Evolutionary conservation across 2,888 invertebrate species (phyloP).

Genomic region (Amphimallon solstitiale): DNA sequence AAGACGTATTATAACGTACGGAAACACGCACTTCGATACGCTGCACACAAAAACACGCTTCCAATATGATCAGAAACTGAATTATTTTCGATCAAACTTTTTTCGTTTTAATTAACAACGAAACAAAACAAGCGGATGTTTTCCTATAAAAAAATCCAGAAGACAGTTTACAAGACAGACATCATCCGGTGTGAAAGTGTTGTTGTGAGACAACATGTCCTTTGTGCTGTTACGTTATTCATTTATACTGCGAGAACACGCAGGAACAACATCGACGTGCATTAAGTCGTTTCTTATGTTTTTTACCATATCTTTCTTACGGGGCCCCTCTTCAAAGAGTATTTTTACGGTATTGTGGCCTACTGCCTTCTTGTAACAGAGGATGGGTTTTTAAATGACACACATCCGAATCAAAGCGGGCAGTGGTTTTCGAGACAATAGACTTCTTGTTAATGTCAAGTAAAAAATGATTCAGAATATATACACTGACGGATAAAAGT

Average conservation of each 20-base stretch:
- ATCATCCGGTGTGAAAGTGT: conserved; percentile 8
- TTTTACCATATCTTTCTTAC: neutral
- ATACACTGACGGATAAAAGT: too few relatives aligned
- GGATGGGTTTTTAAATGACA: too few relatives aligned
- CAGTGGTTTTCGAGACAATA: too few relatives aligned
- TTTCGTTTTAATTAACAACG: neutral
- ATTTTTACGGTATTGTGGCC: conserved; percentile 13
- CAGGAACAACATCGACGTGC: neutral
- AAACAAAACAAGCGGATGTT: conserved; percentile 8
- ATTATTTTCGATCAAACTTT: neutral
- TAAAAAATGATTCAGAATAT: too few relatives aligned
- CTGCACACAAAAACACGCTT: too few relatives aligned
- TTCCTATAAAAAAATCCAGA: too few relatives aligned
- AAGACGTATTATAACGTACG: too few relatives aligned
- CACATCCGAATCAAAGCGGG: too few relatives aligned
- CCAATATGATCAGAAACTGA: too few relatives aligned
- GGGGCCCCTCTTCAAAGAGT: neutral
- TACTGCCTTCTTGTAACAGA: neutral
- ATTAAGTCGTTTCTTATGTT: neutral
- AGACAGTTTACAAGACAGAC: neutral
- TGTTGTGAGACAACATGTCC: conserved; percentile 2
- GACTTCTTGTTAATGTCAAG: too few relatives aligned
- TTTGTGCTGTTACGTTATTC: neutral
- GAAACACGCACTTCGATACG: too few relatives aligned
- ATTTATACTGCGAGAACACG: neutral